phyloP scores from a whole-genome alignment of 2,797 vertebrate species.

The Triplophysa yarkandensis region DNA sequence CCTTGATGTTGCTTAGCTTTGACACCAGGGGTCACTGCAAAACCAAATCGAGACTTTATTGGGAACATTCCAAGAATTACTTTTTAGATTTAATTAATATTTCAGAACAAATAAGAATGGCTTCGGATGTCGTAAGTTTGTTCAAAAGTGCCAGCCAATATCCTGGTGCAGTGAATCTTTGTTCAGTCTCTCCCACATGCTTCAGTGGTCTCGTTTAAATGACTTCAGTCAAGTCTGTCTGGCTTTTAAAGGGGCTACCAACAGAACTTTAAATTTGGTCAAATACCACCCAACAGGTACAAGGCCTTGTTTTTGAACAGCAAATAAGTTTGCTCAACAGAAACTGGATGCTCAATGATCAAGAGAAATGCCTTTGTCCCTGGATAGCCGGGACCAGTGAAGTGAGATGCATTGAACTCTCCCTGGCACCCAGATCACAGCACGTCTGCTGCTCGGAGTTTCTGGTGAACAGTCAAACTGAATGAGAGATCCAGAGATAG shows the following conservation, averaged over 20 bases:
- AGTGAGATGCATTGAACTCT: slow-evolving; percentile 38
- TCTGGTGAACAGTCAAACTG: slow-evolving; percentile 23
- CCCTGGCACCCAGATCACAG: slow-evolving; percentile 40
- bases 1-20: not conserved
- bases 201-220: not conserved
- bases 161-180: not conserved
- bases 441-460: not conserved
- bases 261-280: not conserved
- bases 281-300: slow-evolving; percentile 21
- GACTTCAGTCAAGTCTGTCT: not conserved
- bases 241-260: not conserved
- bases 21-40: slow-evolving; percentile 17
- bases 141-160: no score
- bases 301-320: not conserved
- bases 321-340: slow-evolving; percentile 1
- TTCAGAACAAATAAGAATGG: no score
- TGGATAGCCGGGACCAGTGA: slow-evolving; percentile 14
- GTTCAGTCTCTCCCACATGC: not conserved
- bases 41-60: not conserved
- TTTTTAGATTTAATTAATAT: no score
- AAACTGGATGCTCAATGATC: slow-evolving; percentile 32
- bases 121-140: no score
- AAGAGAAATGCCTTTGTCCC: slow-evolving; percentile 30
- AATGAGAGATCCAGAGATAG: slow-evolving; percentile 18
- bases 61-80: no score